Evolutionary conservation across 1,140 invertebrate genomes (phyloP), one percentile per base, ranked within the genome.

Genomic region (Leptinotarsa lineolata): DNA sequence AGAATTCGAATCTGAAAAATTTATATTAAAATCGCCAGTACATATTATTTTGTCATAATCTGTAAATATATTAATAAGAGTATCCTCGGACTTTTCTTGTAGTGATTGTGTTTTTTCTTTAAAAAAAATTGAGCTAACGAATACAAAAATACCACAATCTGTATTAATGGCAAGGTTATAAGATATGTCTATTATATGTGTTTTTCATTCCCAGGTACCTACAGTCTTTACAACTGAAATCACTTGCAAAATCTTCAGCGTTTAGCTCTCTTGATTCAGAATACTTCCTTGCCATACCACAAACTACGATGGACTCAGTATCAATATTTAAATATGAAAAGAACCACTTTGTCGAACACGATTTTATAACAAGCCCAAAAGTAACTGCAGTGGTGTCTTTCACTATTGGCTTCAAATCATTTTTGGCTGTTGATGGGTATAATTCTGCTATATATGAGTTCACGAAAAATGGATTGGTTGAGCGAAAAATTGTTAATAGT

Each of bases 381-480:
- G 68, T 81, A 2, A 54, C 76, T 18, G 48, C 72, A 60, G 76
- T 82, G 0, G 65, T 71, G 15, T 73, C 76, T 15, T 87, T 87
- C 61, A 78, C 84, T 72, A 83, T 85, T 77, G 84, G 83, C 8
- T 85, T 84, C 6, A 82, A 84, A 74, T 83, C 83, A 11, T 88
- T 86, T 75, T 72, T 88, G 44, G 84, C 85, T 2, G 69, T 86
- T 60, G 83, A 83, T 70, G 86, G 86, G 1, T 66, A 76, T 0
- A 72, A 77, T 4, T 82, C 86, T 11, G 81, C 84, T 46, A 87
- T 88, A 13, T 83, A 85, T 21, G 80, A 81, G 63, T 83, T 88
- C 4, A 82, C 78, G 39, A 78, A 82, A 70, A 80, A 82, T 18
- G 84, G 81, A 15, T 24, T 84, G 1, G 80, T 83, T 1, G 82